Base-by-base conservation (phyloP, 2,888 invertebrate genomes). In the Drosophila planitibia region DNA sequence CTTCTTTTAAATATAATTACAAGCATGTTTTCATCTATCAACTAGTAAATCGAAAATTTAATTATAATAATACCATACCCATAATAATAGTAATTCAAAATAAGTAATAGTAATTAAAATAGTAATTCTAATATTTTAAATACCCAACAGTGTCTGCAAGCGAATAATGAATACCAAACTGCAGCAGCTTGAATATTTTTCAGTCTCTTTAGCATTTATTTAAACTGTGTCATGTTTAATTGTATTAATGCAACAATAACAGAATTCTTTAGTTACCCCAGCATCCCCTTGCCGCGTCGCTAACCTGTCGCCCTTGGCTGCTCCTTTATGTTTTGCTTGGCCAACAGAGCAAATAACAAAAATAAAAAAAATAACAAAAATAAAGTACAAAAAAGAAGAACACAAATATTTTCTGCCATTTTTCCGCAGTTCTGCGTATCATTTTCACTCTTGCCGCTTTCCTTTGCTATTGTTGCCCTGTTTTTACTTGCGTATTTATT, bases 361-460 rank as follows among this genome's bases (percentile, higher is more conserved):
- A 57, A 28, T 37, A 55, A 52, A 1, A 33, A 12, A 33, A 33
- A 28, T 37, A 55, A 52, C 12, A 33, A 14, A 35, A 35, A 28
- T 37, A 37, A 44, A 22, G 12, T 10, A 12, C 22, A 22, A 44
- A 12, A 54, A 19, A 25, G 9, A 37, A 10, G 1, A 19, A 57
- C 54, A 81, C 67, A 68, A 75, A 84, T 82, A 85, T 87, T 85
- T 90, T 58, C 70, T 65, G 60, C 41, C 64, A 69, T 72, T 82
- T 82, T 79, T 80, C 74, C 74, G 63, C 82, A 72, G 70, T 68
- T 85, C 55, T 90, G 86, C 86, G 89, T 89, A 85, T 90, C 76
- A 85, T 86, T 89, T 90, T 76, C 81, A 83, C 64, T 88, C 73
- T 82, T 51, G 37, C 19, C 54, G 44, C 28, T 53, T 52, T 35